Percentiles rank a stretch among this genome's conserved stretches.
Conservation (phyloP, 1,140 invertebrate species). For the Arctopsyche grandis region DNA sequence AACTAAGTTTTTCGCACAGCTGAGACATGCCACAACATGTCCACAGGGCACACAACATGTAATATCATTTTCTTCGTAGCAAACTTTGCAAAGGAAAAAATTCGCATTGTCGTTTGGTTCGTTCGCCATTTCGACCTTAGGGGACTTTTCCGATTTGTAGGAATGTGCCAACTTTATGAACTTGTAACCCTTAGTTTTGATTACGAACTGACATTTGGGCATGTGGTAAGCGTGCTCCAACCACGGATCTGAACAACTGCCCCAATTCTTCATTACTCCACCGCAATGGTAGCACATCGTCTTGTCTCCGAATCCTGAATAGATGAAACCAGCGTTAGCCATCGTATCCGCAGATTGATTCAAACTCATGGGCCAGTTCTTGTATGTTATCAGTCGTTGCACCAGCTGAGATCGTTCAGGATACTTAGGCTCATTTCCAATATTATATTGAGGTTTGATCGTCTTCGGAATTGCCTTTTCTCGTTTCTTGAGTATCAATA, state of each 20-base stretch:
- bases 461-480: background rate
- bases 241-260: background rate
- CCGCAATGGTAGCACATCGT: background rate
- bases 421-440: background rate
- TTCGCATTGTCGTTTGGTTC: background rate
- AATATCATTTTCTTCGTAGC: background rate
- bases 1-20: background rate
- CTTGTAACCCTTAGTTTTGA: background rate
- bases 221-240: background rate
- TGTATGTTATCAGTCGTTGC: background rate
- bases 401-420: background rate
- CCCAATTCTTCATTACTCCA: background rate
- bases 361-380: background rate
- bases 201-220: background rate
- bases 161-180: background rate
- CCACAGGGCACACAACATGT: background rate
- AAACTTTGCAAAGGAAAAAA: background rate
- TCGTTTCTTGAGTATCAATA: background rate
- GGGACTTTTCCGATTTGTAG: too few relatives aligned
- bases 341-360: background rate
- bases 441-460: background rate
- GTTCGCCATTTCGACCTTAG: background rate
- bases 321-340: conserved; percentile 9
- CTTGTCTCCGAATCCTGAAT: background rate
- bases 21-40: background rate